These are phyloP conservation scores for Aphrocallistes beatrix DNA, from an alignment of 37 sponge, comb jelly and placozoan species.

Conservation along the genomic window DNA sequence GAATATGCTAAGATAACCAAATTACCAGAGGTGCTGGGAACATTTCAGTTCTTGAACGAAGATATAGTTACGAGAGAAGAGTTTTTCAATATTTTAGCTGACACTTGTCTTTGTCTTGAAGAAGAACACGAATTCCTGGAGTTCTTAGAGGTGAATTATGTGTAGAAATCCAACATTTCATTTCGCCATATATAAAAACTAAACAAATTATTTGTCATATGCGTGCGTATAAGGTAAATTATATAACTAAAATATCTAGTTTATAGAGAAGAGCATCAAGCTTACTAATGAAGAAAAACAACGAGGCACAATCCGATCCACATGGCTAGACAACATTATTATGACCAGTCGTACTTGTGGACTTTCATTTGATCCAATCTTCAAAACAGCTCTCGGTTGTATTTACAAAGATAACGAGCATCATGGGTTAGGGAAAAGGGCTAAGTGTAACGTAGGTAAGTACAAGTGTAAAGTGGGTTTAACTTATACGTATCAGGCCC, in stretches of 20 bases:
- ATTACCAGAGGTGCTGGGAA: neutral
- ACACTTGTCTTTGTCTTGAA: neutral
- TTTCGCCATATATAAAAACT: too few species aligned
- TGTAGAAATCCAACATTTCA: too few species aligned
- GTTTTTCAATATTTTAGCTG: neutral
- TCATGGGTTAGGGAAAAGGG: constrained; percentile 2
- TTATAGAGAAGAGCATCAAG: neutral
- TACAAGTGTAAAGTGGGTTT: neutral
- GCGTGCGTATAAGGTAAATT: too few species aligned
- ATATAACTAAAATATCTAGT: too few species aligned
- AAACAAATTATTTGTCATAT: too few species aligned
- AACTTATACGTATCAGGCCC: too few species aligned
- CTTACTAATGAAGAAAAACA: neutral
- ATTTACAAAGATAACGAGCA: constrained; percentile 8
- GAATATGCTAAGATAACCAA: neutral
- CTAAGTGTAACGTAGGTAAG: neutral
- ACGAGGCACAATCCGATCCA: neutral
- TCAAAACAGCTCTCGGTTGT: neutral
- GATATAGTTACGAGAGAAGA: neutral
- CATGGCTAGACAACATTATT: neutral
- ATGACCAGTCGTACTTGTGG: constrained; percentile 15
- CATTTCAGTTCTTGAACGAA: neutral
- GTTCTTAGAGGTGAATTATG: neutral
- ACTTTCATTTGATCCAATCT: neutral
- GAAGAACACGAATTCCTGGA: neutral